Evolutionary conservation across 2,113 vertebrate species (phyloP).

Genomic region (Perognathus longimembris): DNA sequence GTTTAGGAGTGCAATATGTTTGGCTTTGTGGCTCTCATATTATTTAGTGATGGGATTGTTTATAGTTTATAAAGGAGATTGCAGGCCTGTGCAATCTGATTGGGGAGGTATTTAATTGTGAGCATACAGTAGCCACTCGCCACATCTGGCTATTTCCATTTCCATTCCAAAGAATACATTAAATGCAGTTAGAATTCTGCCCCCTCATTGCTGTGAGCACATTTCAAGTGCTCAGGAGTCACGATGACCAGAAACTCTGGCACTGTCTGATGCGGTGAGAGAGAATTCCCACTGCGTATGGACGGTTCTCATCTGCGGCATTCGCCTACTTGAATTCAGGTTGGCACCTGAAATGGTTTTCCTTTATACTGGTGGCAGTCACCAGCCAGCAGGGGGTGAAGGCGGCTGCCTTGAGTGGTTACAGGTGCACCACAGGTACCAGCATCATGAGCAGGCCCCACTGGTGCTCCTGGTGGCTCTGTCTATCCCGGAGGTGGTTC

Average conservation of each 20-base stretch:
- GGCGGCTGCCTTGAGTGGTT: neutral
- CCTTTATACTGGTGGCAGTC: neutral
- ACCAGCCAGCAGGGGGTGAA: neutral
- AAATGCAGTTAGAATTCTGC: constrained; percentile 13
- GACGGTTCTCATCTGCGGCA: fast-evolving
- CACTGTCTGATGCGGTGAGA: neutral
- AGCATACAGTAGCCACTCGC: neutral
- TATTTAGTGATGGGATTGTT: neutral
- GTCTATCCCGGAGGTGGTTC: constrained; percentile 8
- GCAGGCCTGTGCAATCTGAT: neutral
- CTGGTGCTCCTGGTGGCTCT: neutral
- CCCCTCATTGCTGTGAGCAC: neutral
- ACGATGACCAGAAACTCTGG: neutral
- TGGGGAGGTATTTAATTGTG: neutral
- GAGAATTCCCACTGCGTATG: neutral
- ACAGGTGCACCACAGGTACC: neutral
- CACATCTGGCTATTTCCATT: neutral
- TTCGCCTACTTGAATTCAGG: neutral
- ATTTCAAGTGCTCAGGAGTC: neutral
- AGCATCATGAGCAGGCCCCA: neutral
- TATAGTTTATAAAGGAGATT: neutral
- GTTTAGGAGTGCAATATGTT: neutral
- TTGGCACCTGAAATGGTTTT: neutral
- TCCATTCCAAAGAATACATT: neutral
- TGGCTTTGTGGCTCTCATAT: neutral